A percentile compares a stretch with the other conserved stretches of the same genome.
phyloP scores from a whole-genome alignment of 2,113 vertebrate species.

The Reinhardtius hippoglossoides region DNA sequence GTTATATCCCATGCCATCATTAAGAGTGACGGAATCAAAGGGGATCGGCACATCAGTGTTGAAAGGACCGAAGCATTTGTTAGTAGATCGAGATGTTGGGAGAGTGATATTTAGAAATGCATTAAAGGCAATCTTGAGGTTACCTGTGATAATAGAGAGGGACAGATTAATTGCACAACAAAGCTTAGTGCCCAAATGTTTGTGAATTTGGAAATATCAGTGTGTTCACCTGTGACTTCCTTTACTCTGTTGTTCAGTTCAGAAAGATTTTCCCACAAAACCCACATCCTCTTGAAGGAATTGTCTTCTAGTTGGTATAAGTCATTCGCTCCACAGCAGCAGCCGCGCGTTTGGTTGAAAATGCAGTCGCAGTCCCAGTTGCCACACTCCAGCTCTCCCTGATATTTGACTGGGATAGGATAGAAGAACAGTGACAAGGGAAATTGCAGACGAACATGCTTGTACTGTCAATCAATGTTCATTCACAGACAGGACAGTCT shows the following conservation, averaged over 20 bases:
- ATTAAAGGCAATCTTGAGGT: constrained; percentile 68
- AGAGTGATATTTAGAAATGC: constrained; percentile 43
- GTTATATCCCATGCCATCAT: constrained; percentile 75
- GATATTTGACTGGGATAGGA: constrained; percentile 46
- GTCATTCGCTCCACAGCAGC: constrained; percentile 77
- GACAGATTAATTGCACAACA: background rate
- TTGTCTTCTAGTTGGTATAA: constrained; percentile 60
- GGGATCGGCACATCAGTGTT: constrained; percentile 75
- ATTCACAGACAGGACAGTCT: background rate
- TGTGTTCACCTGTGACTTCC: constrained; percentile 59
- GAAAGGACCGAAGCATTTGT: constrained; percentile 78
- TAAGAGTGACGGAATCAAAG: constrained; percentile 61
- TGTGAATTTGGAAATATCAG: too few relatives aligned
- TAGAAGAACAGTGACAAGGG: background rate
- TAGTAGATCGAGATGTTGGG: too few relatives aligned
- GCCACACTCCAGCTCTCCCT: constrained; percentile 50
- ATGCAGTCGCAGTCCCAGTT: constrained; percentile 77
- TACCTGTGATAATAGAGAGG: constrained; percentile 41
- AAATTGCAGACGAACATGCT: too few relatives aligned
- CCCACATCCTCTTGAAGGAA: constrained; percentile 25
- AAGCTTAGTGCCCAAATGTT: background rate
- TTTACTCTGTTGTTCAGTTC: constrained; percentile 41
- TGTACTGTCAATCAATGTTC: background rate
- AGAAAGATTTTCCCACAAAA: constrained; percentile 43
- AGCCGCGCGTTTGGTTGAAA: constrained; percentile 67